Percentiles rank a stretch among this genome's conserved stretches.
Evolutionary conservation across 1,140 invertebrate genomes (phyloP).

Genomic region (Pinna nobilis): DNA sequence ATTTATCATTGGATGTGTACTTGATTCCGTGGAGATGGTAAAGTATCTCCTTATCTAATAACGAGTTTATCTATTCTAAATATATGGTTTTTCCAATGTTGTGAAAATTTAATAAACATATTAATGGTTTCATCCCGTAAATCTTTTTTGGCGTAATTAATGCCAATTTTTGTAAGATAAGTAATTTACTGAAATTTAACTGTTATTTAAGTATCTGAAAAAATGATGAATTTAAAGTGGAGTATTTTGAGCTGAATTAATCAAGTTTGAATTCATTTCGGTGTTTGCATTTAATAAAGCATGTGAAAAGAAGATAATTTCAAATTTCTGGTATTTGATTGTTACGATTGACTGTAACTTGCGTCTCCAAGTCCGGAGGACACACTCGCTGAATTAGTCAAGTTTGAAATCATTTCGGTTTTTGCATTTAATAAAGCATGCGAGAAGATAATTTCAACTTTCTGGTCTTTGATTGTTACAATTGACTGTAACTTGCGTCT

Average conservation of each 20-base stretch:
- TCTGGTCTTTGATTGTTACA: conserved; percentile 9
- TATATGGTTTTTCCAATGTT: conserved; percentile 20
- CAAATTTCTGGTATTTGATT: conserved; percentile 11
- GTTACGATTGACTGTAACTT: not conserved
- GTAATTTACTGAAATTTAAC: conserved; percentile 11
- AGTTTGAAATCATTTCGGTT: not conserved
- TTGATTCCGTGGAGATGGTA: not conserved
- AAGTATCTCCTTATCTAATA: conserved; percentile 12
- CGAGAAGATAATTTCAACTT: conserved; percentile 1
- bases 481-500: not conserved
- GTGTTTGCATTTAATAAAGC: conserved; percentile 11
- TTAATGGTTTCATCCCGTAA: conserved; percentile 11
- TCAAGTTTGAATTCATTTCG: not conserved
- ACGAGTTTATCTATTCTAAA: conserved; percentile 8
- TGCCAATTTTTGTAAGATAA: conserved; percentile 10
- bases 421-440: conserved; percentile 15
- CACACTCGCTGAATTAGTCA: not conserved
- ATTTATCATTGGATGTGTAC: not conserved
- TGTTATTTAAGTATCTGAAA: too few species aligned
- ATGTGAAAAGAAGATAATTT: conserved; percentile 5
- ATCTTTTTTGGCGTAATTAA: not conserved
- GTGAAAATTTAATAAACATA: conserved; percentile 23
- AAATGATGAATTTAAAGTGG: conserved; percentile 1
- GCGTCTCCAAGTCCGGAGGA: conserved; percentile 9
- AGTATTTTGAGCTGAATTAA: not conserved